phyloP scores from a whole-genome alignment of 2,113 vertebrate genomes.

The Psilopsiagon aymara region DNA sequence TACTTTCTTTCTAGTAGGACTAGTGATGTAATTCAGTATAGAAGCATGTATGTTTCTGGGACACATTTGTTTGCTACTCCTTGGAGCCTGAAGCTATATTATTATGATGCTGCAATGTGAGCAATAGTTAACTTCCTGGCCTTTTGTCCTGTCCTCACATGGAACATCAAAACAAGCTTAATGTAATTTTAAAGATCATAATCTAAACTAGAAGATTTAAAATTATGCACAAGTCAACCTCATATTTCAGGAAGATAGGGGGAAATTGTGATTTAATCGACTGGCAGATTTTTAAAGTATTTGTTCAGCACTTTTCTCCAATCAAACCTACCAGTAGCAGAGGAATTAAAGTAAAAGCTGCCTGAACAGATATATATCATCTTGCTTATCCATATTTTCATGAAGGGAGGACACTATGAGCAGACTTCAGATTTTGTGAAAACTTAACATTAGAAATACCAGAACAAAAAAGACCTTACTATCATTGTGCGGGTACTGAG shows the following conservation, averaged over 20 bases:
- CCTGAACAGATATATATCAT: background rate
- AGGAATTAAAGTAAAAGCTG: conserved; percentile 31
- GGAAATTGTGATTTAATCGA: conserved; percentile 42
- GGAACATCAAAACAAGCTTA: conserved; percentile 35
- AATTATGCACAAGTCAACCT: background rate
- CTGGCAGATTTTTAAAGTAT: conserved; percentile 25
- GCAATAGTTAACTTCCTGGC: conserved; percentile 8
- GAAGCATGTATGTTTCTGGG: background rate
- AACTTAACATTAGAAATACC: background rate
- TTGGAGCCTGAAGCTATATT: background rate
- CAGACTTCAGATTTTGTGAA: background rate
- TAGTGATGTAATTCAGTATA: background rate
- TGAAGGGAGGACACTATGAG: background rate
- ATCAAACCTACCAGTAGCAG: conserved; percentile 20
- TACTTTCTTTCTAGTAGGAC: background rate
- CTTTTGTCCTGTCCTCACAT: conserved; percentile 16
- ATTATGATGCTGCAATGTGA: background rate
- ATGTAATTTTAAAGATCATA: conserved; percentile 42
- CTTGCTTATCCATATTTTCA: background rate
- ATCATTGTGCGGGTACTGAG: background rate
- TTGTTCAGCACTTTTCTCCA: conserved; percentile 20
- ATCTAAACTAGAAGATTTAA: conserved; percentile 42
- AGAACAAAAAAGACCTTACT: background rate
- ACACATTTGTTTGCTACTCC: background rate
- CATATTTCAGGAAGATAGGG: conserved; percentile 4